Evolutionary conservation across 2,888 invertebrate species (phyloP), one percentile per base, ranked within the genome.

Genomic region (Melieria picta): DNA sequence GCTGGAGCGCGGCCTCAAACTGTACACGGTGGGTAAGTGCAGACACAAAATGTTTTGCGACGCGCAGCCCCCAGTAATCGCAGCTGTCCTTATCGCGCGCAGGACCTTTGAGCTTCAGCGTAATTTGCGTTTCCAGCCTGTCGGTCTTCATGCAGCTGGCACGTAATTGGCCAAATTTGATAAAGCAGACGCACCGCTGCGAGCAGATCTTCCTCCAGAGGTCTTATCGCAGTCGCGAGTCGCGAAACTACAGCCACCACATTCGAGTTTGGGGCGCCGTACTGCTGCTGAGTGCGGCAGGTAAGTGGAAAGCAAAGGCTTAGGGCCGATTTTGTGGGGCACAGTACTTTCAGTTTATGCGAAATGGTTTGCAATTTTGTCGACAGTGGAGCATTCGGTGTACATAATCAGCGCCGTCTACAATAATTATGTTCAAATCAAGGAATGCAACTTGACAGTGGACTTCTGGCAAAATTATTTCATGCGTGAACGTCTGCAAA

Each of bases 21-120:
- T 85, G 43, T 81, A 81, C 48, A 84, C 86, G 10, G 82, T 81
- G 65, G 84, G 85, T 80, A 67, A 67, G 13, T 57, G 7, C 16
- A 48, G n/a, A 64, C 46, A 42, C 43, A 58, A 16, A 57, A 1
- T 4, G 13, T 46, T 61, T 60, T 16, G 30, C 42, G 0, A 6
- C 42, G 7, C 13, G 58, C 55, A 16, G 16, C 7, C n/a, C 55
- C 10, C 5, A 7, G 55, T 7, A 4, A 7, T 55, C 30, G 16
- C 30, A 30, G 30, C 30, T 30, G 30, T 30, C 30, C 30, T 30
- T n/a, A 5, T 57, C 13, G 7, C 30, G 13, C 10, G 0, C 72
- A 86, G 86, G 81, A 10, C 80, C 82, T 6, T 77, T 85, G 3
- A 82, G 82, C 64, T 86, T 86, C 56, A 84, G 82, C 77, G 74